These are phyloP conservation scores for Tinamus guttatus DNA, from an alignment of 2,113 vertebrate species.

Conservation along the genomic window DNA sequence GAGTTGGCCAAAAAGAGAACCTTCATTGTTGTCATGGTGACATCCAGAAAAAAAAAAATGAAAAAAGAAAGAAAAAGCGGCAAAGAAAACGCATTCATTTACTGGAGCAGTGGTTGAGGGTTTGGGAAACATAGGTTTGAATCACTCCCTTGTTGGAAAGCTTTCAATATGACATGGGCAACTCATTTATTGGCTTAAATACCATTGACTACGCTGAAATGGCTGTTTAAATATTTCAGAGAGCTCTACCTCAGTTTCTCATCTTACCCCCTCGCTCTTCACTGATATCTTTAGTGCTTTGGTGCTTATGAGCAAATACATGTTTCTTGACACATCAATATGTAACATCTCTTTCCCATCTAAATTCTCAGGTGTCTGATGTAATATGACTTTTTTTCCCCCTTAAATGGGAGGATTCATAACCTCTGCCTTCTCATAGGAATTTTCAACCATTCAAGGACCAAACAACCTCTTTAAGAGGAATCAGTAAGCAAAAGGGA, in stretches of 20 bases:
- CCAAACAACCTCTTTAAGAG: background rate
- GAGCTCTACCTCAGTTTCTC: background rate
- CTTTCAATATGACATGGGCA: fast-evolving
- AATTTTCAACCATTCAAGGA: background rate
- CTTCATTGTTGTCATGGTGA: constrained; percentile 61
- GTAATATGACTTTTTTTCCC: background rate
- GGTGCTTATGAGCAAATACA: fast-evolving
- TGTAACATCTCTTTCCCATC: background rate
- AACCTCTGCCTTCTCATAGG: background rate
- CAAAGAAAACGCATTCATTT: constrained; percentile 1
- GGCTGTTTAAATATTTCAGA: background rate
- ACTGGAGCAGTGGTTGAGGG: background rate
- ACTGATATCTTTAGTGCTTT: background rate
- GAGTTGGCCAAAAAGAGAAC: constrained; percentile 35
- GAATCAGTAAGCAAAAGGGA: background rate
- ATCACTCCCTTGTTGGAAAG: background rate
- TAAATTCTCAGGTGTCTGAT: background rate
- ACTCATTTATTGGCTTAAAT: background rate
- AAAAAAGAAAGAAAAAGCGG: constrained; percentile 33
- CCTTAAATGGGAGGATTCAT: background rate
- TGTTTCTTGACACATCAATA: background rate
- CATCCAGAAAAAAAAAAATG: constrained; percentile 31
- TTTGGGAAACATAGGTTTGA: background rate
- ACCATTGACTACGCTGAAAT: background rate
- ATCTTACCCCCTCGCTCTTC: background rate